Conservation (phyloP, 1,140 invertebrate species). For the Mercenaria mercenaria region DNA sequence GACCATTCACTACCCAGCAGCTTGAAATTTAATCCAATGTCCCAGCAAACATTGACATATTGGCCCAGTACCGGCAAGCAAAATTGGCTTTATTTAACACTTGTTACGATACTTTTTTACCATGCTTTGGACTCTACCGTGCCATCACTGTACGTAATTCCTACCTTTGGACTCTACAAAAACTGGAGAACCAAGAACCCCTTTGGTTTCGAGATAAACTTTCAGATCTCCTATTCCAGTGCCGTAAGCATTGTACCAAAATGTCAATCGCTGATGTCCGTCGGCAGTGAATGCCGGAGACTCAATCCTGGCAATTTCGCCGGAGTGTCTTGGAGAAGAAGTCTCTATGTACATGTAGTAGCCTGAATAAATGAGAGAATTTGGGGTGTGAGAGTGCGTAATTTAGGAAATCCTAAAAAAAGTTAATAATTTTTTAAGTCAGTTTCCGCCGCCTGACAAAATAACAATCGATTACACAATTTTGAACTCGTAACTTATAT, state of each 20-base stretch:
- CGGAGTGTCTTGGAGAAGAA: not conserved
- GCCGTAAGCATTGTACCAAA: conserved; percentile 25
- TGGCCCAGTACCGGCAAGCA: no score
- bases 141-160: no score
- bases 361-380: not conserved
- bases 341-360: conserved; percentile 25
- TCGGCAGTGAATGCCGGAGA: not conserved
- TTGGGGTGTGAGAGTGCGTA: no score
- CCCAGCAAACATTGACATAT: no score
- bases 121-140: no score
- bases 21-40: no score
- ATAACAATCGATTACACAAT: not conserved
- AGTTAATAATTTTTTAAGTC: not conserved
- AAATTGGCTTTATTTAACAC: no score
- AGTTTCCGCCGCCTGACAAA: not conserved
- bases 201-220: not conserved
- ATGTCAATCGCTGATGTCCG: not conserved
- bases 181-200: not conserved
- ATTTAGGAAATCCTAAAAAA: no score
- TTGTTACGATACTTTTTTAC: no score
- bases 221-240: not conserved
- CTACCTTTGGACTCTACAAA: not conserved
- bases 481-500: no score
- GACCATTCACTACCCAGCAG: no score
- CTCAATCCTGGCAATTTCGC: not conserved